phyloP scores from a whole-genome alignment of 2,113 vertebrate species.

The Okapia johnstoni region DNA sequence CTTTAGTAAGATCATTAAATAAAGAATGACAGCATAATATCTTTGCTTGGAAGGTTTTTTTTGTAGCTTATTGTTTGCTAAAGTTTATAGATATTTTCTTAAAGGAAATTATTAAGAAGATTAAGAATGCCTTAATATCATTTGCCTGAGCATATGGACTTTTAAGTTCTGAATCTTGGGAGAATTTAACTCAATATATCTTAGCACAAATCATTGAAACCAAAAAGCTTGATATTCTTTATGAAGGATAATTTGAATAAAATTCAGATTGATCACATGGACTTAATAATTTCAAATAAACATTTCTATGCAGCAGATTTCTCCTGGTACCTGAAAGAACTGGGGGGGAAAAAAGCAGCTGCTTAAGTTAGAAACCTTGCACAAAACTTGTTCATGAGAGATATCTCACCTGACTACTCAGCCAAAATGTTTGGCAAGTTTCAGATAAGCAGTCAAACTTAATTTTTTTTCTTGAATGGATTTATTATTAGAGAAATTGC shows the following conservation, averaged over 20 bases:
- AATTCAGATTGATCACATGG: not conserved
- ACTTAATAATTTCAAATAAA: not conserved
- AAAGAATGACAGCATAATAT: not conserved
- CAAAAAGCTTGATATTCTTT: not conserved
- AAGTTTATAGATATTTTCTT: not conserved
- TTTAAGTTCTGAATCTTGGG: slow-evolving; percentile 20
- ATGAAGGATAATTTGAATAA: not conserved
- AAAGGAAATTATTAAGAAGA: not conserved
- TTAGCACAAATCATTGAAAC: not conserved
- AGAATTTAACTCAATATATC: not conserved
- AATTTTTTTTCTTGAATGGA: not conserved
- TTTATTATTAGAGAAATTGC: not conserved
- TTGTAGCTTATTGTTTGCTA: not conserved
- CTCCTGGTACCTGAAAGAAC: not conserved
- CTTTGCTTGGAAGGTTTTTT: not conserved
- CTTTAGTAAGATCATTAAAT: not conserved
- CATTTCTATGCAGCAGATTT: not conserved
- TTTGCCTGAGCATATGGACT: not conserved
- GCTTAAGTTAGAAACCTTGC: not conserved
- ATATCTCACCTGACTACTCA: not conserved
- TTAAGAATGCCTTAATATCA: not conserved
- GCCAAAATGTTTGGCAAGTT: not conserved
- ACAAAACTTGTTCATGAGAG: not conserved
- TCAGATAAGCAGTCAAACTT: not conserved
- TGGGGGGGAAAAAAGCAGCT: not conserved